A percentile compares a stretch with the other conserved stretches of the same genome.
Evolutionary conservation across 2,888 invertebrate genomes (phyloP).

Genomic region (Cheilosia urbana): DNA sequence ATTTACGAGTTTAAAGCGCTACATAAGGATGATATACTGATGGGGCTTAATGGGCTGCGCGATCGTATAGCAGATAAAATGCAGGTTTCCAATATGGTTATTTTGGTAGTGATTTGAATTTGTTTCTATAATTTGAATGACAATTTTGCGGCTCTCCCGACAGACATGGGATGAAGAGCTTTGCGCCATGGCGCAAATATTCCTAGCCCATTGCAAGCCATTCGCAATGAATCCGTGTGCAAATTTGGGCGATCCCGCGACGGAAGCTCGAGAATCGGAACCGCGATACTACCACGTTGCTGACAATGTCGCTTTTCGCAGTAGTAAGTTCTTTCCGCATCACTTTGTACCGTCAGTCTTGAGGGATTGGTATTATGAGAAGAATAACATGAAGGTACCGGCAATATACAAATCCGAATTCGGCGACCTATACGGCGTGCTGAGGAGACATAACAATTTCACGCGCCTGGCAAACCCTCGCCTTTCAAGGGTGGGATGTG

Average conservation of each 20-base stretch:
- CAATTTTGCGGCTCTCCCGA: background rate
- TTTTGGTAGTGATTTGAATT: conserved; percentile 59
- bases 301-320: conserved; percentile 37
- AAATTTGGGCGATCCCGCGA: conserved; percentile 3
- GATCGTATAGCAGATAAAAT: conserved; percentile 76
- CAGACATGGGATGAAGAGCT: conserved; percentile 73
- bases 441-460: conserved; percentile 71
- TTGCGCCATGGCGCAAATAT: conserved; percentile 62
- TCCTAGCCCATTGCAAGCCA: conserved; percentile 44
- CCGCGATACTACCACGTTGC: conserved; percentile 52
- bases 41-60: conserved; percentile 76
- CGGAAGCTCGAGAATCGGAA: conserved; percentile 7
- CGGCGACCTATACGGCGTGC: conserved; percentile 27
- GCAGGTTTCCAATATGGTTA: conserved; percentile 75
- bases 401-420: conserved; percentile 7
- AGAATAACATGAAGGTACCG: conserved; percentile 60
- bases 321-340: conserved; percentile 61
- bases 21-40: conserved; percentile 32
- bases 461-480: conserved; percentile 67
- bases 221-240: conserved; percentile 66
- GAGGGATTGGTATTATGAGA: conserved; percentile 74
- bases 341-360: conserved; percentile 55
- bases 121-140: background rate
- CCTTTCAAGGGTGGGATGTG: conserved; percentile 67
- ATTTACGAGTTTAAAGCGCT: conserved; percentile 6